Percentiles rank a stretch among this genome's conserved stretches.
Evolutionary conservation across 2,113 vertebrate genomes (phyloP).

Genomic region (Sinocyclocheilus anshuiensis): DNA sequence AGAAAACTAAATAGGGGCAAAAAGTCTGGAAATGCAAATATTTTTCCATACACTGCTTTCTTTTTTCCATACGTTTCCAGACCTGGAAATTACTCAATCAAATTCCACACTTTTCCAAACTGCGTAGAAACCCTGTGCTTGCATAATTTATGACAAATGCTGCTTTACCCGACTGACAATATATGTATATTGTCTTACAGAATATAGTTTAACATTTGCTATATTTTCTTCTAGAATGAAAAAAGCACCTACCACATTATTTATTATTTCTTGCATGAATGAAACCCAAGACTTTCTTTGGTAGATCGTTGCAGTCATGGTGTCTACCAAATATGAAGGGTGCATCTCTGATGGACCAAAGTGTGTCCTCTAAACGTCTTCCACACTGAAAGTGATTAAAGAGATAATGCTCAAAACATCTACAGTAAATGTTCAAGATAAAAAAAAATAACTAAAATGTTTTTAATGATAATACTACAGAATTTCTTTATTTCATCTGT

Average conservation of each 20-base stretch:
- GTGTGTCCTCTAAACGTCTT: not conserved
- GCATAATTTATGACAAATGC: not conserved
- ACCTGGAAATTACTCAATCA: no score
- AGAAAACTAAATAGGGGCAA: no score
- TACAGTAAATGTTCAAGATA: not conserved
- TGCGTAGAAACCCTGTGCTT: not conserved
- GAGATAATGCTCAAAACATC: not conserved
- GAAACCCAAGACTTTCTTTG: no score
- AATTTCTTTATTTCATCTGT: not conserved
- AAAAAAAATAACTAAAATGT: not conserved
- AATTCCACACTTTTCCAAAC: no score
- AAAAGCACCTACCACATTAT: not conserved
- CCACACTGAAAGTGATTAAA: not conserved
- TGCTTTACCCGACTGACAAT: not conserved
- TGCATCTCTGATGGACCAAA: not conserved
- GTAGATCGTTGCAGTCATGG: no score
- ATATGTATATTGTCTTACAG: not conserved
- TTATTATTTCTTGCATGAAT: no score
- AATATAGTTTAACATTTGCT: not conserved
- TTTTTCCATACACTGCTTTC: no score
- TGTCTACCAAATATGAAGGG: slow-evolving; percentile 14
- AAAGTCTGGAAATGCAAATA: no score
- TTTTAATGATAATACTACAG: not conserved
- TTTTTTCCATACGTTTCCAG: no score
- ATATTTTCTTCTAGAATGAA: not conserved